A percentile compares a stretch with the other conserved stretches of the same genome.
Conservation (phyloP, 2,797 vertebrate genomes). For the Pyrrhura leucotis region DNA sequence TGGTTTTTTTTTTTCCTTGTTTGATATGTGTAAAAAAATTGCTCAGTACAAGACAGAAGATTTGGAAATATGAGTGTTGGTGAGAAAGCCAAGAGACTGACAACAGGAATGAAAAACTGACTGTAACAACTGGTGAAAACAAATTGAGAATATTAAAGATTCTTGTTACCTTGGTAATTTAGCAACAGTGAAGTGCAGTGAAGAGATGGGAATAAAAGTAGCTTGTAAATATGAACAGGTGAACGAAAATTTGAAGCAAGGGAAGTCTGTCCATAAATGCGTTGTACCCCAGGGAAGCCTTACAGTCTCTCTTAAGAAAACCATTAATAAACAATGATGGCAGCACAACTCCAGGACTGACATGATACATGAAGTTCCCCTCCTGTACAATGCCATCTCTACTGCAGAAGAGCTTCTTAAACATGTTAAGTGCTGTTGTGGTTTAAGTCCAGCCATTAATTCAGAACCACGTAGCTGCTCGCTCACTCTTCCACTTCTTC, state of each 20-base stretch:
- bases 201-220: neutral
- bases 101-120: neutral
- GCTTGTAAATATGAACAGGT: neutral
- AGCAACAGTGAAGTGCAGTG: neutral
- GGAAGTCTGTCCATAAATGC: neutral
- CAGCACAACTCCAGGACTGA: neutral
- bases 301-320: neutral
- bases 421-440: fast-evolving
- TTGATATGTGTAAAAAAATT: neutral
- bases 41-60: neutral
- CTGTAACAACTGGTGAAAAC: neutral
- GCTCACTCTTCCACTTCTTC: too few species aligned
- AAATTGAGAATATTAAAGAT: slow-evolving; percentile 20
- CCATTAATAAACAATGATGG: neutral
- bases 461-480: too few species aligned
- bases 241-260: neutral
- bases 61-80: neutral
- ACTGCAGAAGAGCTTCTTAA: neutral
- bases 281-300: neutral
- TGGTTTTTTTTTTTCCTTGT: neutral
- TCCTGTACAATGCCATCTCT: neutral
- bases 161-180: slow-evolving; percentile 32
- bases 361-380: neutral
- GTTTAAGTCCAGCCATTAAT: too few species aligned
- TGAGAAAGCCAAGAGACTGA: neutral